A percentile compares a stretch with the other conserved stretches of the same genome.
Conservation (phyloP, 2,113 vertebrate genomes). For the Elephantulus edwardii region DNA sequence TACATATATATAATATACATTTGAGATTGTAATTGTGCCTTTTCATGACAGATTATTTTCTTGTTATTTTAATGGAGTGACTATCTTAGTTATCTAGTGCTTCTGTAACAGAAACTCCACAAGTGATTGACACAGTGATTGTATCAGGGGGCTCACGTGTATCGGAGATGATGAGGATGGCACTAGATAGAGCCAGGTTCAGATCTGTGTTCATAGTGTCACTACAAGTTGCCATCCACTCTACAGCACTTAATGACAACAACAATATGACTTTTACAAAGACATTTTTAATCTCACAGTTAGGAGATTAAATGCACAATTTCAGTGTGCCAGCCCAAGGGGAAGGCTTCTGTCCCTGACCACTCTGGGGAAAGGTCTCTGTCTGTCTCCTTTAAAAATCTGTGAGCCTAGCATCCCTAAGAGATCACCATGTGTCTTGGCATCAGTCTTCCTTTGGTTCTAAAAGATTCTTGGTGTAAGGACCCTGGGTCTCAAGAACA, state of each 20-base stretch:
- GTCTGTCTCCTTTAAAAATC: neutral
- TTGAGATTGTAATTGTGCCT: neutral
- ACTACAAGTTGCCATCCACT: too few species aligned
- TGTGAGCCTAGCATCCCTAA: neutral
- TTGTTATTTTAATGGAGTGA: neutral
- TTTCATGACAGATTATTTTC: neutral
- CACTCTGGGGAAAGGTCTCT: neutral
- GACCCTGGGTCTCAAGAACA: neutral
- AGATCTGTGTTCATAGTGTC: too few species aligned
- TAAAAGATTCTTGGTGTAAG: neutral
- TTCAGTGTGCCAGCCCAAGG: neutral
- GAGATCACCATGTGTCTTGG: neutral
- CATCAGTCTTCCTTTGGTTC: neutral
- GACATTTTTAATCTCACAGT: neutral
- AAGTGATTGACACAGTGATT: too few species aligned
- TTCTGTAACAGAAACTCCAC: neutral
- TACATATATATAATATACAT: too few species aligned
- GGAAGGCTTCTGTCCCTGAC: neutral
- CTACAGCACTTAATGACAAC: too few species aligned
- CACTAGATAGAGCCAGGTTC: too few species aligned
- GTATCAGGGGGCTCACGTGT: too few species aligned
- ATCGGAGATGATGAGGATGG: too few species aligned
- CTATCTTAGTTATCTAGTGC: neutral
- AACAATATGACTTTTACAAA: neutral
- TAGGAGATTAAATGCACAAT: neutral